Percentiles rank a stretch among this genome's conserved stretches.
Conservation (phyloP, 2,113 vertebrate genomes). For the Aviceda subcristata region DNA sequence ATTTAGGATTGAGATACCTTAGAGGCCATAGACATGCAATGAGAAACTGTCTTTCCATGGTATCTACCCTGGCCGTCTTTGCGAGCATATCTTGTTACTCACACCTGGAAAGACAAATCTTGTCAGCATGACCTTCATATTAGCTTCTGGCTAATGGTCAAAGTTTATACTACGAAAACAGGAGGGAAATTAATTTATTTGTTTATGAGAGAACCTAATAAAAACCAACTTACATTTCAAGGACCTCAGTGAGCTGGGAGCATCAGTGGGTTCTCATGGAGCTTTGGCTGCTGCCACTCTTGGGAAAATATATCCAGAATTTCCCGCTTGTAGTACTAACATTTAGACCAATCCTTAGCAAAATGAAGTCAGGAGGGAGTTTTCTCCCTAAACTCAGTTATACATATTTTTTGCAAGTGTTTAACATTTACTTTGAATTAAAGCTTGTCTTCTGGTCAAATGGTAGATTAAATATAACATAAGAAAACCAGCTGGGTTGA, state of each 20-base stretch:
- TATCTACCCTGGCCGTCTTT: neutral
- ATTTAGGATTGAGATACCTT: neutral
- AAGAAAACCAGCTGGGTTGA: neutral
- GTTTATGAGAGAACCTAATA: neutral
- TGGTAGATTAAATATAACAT: neutral
- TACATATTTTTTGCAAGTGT: neutral
- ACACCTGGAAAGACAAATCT: neutral
- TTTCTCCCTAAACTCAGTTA: neutral
- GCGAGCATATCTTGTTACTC: neutral
- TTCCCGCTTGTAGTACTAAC: neutral
- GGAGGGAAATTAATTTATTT: neutral
- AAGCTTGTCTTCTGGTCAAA: neutral
- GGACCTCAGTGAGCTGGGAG: neutral
- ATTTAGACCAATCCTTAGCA: neutral
- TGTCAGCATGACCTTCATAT: neutral
- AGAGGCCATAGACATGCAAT: neutral
- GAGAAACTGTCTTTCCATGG: neutral
- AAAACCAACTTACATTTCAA: neutral
- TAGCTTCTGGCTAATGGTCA: neutral
- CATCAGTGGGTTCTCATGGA: neutral
- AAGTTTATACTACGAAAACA: neutral
- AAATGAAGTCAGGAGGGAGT: neutral
- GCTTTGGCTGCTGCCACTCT: neutral
- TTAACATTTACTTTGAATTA: constrained; percentile 30
- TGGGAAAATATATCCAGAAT: neutral